Percentiles rank a stretch among this genome's conserved stretches.
phyloP scores from a whole-genome alignment of 2,888 invertebrate genomes.

The Ernsta delagoae region DNA sequence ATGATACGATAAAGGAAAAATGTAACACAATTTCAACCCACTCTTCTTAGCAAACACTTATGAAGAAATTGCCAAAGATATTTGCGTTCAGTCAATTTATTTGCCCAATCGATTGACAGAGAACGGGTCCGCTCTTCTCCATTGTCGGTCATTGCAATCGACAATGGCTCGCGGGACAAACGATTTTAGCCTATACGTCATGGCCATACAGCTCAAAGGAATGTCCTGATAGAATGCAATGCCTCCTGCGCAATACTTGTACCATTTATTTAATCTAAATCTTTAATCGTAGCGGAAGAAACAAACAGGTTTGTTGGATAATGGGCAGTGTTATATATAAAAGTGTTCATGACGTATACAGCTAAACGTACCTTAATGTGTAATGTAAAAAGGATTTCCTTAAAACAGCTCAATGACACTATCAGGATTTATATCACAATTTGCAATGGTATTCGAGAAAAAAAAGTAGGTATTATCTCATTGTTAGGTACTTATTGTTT shows the following conservation, averaged over 20 bases:
- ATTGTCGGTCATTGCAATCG: neutral
- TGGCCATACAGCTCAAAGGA: neutral
- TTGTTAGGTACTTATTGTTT: no score
- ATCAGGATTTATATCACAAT: no score
- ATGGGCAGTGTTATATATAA: neutral
- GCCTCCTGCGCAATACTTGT: neutral
- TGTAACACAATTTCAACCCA: neutral
- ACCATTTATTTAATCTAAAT: conserved; percentile 12
- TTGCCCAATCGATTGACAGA: conserved; percentile 15
- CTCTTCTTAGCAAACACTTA: conserved; percentile 12
- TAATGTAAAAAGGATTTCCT: conserved; percentile 27
- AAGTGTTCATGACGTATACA: neutral
- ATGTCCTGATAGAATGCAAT: neutral
- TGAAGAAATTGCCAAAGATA: conserved; percentile 17
- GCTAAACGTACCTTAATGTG: neutral
- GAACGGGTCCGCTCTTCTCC: conserved; percentile 2
- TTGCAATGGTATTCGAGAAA: no score
- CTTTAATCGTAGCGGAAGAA: conserved; percentile 29
- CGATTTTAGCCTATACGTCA: neutral
- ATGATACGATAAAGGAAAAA: neutral
- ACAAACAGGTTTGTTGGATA: conserved; percentile 18
- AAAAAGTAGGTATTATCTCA: no score
- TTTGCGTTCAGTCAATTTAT: conserved; percentile 23
- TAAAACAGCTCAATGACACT: conserved; percentile 27
- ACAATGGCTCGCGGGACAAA: neutral